phyloP scores from a whole-genome alignment of 2,797 vertebrate genomes.

The Telmatherina bonti region DNA sequence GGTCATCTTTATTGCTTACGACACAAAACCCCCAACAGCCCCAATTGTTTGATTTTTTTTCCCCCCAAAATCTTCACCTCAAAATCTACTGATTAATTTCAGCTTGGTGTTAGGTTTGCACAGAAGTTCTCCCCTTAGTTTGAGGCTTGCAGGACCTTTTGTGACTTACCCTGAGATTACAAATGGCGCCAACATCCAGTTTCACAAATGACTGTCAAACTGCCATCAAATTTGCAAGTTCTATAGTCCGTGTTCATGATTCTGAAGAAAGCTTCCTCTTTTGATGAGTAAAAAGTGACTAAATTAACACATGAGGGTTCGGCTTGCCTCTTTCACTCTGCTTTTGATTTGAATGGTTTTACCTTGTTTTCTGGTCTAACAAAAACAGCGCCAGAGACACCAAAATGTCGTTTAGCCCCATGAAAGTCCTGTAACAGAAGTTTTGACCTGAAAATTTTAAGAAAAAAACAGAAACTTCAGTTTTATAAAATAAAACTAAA shows the following conservation, averaged over 20 bases:
- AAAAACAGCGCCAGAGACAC: no score
- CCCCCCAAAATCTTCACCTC: neutral
- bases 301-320: no score
- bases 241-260: neutral
- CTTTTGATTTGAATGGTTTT: no score
- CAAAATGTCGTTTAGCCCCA: neutral
- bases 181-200: neutral
- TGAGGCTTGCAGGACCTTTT: neutral
- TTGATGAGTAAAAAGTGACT: neutral
- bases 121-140: no score
- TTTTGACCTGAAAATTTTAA: no score
- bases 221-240: conserved; percentile 5
- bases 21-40: neutral
- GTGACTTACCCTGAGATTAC: neutral
- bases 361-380: no score
- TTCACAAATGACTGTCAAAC: conserved; percentile 1
- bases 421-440: neutral
- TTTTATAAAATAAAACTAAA: no score
- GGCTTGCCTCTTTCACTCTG: no score
- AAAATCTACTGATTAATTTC: neutral
- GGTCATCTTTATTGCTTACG: neutral
- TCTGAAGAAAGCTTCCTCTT: neutral
- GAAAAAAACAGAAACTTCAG: no score
- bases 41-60: neutral
- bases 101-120: no score